Evolutionary conservation across 2,113 vertebrate species (phyloP), one percentile per base, ranked within the genome.

Genomic region (cattle (Bos taurus)): DNA sequence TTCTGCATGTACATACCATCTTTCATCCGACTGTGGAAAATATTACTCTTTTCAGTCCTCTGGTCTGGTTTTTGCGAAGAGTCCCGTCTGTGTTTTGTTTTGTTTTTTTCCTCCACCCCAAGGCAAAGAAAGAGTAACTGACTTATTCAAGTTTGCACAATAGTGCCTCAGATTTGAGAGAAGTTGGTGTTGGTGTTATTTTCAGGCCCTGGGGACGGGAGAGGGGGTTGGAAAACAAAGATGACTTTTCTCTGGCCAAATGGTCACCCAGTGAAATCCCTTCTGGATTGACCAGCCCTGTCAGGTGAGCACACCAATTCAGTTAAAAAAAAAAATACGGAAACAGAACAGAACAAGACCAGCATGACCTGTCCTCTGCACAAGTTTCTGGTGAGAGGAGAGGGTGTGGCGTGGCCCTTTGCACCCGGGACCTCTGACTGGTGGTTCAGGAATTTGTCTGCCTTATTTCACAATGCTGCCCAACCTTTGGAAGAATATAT

Each of bases 21-120:
- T 95, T 98, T 96, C 95, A 93, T 94, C 92, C n/a, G 95, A 92
- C 81, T 19, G 33, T 82, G 94, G 97, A 97, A 96, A 98, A 88
- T 96, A 97, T 78, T 96, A 90, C 96, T 92, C 96, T 97, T 96
- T 92, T 95, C 62, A 56, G 64, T 80, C 48, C 43, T 26, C 7
- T 33, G 92, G 94, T 94, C 94, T 90, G 88, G 57, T 88, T 96
- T 88, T 62, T 71, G 59, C 16, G 25, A 67, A 16, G 93, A 91
- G 74, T 90, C 74, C 67, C 15, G 62, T 81, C 93, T 94, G 52
- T 94, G 48, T 88, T 94, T 57, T 94, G 36, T 64, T 97, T 89
- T 92, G 17, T n/a, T 81, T 62, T 87, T 52, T 87, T 93, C 46
- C 74, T 93, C 60, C 64, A 95, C 64, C 94, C 85, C n/a, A 48